A percentile compares a stretch with the other conserved stretches of the same genome.
phyloP scores from a whole-genome alignment of 1,140 invertebrate genomes.

The Cotesia vestalis region DNA sequence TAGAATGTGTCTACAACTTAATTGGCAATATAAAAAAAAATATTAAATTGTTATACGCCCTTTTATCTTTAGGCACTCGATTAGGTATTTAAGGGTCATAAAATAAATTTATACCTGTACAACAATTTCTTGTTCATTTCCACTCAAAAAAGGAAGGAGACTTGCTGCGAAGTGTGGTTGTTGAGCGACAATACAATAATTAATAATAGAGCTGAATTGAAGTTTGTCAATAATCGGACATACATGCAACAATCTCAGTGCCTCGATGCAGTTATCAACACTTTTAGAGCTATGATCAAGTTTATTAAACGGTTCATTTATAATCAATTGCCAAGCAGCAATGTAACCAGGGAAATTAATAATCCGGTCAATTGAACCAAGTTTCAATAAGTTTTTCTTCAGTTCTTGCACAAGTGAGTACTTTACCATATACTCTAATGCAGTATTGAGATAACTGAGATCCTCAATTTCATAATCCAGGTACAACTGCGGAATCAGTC shows the following conservation, averaged over 20 bases:
- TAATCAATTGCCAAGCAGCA: slow-evolving; percentile 52
- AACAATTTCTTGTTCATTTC: slow-evolving; percentile 41
- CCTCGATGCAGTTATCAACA: slow-evolving; percentile 48
- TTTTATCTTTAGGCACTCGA: too few species aligned
- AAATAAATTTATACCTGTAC: slow-evolving; percentile 43
- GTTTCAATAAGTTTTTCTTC: slow-evolving; percentile 48
- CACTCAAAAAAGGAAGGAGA: slow-evolving; percentile 52
- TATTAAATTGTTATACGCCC: too few species aligned
- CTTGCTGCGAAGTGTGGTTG: slow-evolving; percentile 51
- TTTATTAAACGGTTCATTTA: slow-evolving; percentile 51
- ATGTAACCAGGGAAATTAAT: slow-evolving; percentile 52
- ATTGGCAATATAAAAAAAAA: too few species aligned
- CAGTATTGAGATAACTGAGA: slow-evolving; percentile 49
- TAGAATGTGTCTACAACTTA: too few species aligned
- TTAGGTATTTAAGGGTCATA: slow-evolving; percentile 5
- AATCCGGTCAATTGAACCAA: slow-evolving; percentile 46
- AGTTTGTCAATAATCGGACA: slow-evolving; percentile 54
- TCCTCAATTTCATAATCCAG: slow-evolving; percentile 54
- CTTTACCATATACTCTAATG: slow-evolving; percentile 50
- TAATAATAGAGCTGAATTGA: slow-evolving; percentile 46
- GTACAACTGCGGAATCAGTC: slow-evolving; percentile 52
- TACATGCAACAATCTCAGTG: slow-evolving; percentile 51
- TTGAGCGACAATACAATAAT: slow-evolving; percentile 47
- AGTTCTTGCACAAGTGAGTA: slow-evolving; percentile 50
- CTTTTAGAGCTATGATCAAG: slow-evolving; percentile 45